Evolutionary conservation across 1,140 invertebrate genomes (phyloP).

Genomic region (Leptopilina boulardi): DNA sequence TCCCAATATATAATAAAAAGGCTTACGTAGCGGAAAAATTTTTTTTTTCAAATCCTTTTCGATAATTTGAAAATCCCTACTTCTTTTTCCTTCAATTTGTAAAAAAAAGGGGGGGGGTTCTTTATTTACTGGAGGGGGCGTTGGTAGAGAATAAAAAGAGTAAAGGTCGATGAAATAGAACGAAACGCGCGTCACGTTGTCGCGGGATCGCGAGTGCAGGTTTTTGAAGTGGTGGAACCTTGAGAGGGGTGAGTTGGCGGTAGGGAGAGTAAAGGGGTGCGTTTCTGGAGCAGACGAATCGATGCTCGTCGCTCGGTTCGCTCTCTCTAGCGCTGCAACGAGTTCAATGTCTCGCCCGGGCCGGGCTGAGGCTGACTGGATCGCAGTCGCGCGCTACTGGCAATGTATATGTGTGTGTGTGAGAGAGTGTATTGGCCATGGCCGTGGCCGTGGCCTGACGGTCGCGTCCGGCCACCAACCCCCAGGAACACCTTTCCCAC

Average conservation of each 20-base stretch:
- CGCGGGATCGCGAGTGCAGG: slow-evolving; percentile 44
- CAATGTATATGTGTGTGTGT: too few relatives aligned
- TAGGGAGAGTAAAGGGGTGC: slow-evolving; percentile 51
- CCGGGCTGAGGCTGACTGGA: slow-evolving; percentile 58
- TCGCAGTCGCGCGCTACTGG: slow-evolving; percentile 37
- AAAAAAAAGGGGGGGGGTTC: neutral
- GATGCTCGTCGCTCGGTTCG: slow-evolving; percentile 64
- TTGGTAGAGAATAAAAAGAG: neutral
- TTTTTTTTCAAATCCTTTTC: neutral
- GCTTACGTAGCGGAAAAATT: neutral
- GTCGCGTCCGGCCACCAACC: slow-evolving; percentile 47
- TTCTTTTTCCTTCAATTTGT: neutral
- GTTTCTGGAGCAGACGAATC: slow-evolving; percentile 73
- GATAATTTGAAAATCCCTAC: neutral
- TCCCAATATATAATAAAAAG: neutral
- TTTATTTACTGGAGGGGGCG: too few relatives aligned
- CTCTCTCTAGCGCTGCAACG: slow-evolving; percentile 66
- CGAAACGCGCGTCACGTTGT: slow-evolving; percentile 47
- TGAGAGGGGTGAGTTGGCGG: slow-evolving; percentile 34
- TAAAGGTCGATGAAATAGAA: slow-evolving; percentile 51
- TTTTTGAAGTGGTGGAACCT: slow-evolving; percentile 43
- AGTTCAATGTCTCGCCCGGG: slow-evolving; percentile 74
- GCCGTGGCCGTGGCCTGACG: slow-evolving; percentile 58
- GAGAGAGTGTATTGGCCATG: slow-evolving; percentile 50
- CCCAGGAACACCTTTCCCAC: slow-evolving; percentile 37